Evolutionary conservation across 2,888 invertebrate genomes (phyloP).

Genomic region (Pogonocherus hispidulus): DNA sequence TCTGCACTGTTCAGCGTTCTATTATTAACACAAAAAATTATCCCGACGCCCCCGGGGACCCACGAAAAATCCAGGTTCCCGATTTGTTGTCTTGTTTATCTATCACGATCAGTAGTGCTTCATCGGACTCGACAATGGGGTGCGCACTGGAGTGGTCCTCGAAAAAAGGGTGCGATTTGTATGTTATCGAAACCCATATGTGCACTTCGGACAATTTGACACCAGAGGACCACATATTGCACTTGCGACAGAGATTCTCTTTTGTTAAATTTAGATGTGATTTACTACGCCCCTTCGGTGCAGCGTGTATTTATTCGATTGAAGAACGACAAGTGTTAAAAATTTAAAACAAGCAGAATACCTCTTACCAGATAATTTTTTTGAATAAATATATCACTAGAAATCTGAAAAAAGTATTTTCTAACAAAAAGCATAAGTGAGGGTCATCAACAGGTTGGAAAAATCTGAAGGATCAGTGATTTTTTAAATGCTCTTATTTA

Average conservation of each 20-base stretch:
- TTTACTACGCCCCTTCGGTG: background rate
- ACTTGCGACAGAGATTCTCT: slow-evolving; percentile 13
- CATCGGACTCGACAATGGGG: slow-evolving; percentile 52
- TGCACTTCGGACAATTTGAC: slow-evolving; percentile 45
- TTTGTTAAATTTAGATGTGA: background rate
- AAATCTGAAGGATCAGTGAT: no score
- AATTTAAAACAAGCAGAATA: no score
- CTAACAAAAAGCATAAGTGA: no score
- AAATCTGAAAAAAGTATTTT: no score
- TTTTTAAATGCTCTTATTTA: no score
- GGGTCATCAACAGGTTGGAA: no score
- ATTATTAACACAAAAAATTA: background rate
- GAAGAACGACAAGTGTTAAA: no score
- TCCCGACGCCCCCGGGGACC: background rate
- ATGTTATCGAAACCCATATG: slow-evolving; percentile 57
- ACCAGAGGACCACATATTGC: slow-evolving; percentile 35
- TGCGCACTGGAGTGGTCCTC: slow-evolving; percentile 50
- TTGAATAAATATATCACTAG: no score
- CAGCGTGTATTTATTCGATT: background rate
- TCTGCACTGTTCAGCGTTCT: no score
- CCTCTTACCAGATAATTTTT: no score
- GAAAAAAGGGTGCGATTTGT: slow-evolving; percentile 52
- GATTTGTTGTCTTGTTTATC: slow-evolving; percentile 54
- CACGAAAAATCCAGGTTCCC: background rate
- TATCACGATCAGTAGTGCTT: slow-evolving; percentile 57